Conservation (phyloP, 2,888 invertebrate species). For the Stenotaenia linearis region DNA sequence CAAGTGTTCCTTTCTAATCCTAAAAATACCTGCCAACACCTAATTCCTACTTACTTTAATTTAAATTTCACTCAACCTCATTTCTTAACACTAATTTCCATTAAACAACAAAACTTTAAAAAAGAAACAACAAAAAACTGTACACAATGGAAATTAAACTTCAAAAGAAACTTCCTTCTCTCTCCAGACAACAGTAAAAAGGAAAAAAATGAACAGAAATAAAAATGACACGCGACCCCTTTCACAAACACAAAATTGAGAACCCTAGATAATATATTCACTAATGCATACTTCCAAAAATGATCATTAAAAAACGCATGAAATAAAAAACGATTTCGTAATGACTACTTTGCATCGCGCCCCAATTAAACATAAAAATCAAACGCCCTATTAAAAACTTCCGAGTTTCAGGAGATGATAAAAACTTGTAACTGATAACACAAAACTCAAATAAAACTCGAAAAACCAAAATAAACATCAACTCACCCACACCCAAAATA, state of each 20-base stretch:
- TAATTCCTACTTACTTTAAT: not conserved
- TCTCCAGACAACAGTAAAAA: not conserved
- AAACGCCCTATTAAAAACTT: not conserved
- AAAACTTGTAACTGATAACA: no score
- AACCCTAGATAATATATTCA: not conserved
- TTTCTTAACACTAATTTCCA: not conserved
- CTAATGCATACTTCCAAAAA: not conserved
- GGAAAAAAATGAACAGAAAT: not conserved
- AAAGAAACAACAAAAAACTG: not conserved
- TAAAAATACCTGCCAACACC: not conserved
- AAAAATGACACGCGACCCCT: constrained; percentile 5
- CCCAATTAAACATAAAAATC: not conserved
- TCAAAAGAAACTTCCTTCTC: not conserved
- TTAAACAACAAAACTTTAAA: not conserved
- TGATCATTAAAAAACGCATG: not conserved
- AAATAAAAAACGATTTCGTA: not conserved
- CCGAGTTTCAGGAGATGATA: no score
- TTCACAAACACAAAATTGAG: not conserved
- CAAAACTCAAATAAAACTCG: not conserved
- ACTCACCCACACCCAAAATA: not conserved
- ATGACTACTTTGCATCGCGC: not conserved
- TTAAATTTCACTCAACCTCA: not conserved
- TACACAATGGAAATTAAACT: not conserved
- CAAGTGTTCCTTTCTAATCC: not conserved
- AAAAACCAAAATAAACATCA: not conserved